Evolutionary conservation across 2,113 vertebrate genomes (phyloP).

Genomic region (Callaeas wilsoni): DNA sequence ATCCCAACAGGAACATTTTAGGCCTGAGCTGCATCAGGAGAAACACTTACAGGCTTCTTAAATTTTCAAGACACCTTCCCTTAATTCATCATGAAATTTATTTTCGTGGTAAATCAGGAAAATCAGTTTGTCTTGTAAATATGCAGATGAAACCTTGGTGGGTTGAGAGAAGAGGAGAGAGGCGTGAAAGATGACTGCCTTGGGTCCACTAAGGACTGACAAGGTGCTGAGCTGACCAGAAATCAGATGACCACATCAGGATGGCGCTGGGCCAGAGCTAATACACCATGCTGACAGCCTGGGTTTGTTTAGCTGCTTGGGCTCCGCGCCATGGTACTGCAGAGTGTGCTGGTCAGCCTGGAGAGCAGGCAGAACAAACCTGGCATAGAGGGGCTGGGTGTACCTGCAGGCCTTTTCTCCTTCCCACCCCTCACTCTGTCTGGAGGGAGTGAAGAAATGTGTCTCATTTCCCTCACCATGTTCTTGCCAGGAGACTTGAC

Average conservation of each 20-base stretch:
- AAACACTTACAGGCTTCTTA: background rate
- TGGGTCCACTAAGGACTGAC: background rate
- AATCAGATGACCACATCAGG: background rate
- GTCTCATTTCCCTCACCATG: background rate
- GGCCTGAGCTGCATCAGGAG: background rate
- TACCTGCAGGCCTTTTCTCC: background rate
- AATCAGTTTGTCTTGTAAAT: background rate
- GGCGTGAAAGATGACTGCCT: background rate
- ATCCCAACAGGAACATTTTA: background rate
- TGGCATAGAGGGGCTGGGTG: background rate
- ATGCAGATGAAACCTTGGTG: background rate
- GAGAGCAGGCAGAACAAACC: background rate
- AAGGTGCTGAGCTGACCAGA: slow-evolving; percentile 12
- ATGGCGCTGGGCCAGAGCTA: background rate
- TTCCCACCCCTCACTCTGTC: background rate
- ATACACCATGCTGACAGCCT: background rate
- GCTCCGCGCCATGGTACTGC: background rate
- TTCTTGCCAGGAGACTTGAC: background rate
- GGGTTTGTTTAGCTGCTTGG: background rate
- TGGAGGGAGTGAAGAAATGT: background rate
- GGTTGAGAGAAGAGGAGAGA: background rate
- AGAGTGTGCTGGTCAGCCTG: background rate
- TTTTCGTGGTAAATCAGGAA: background rate
- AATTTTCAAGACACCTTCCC: background rate
- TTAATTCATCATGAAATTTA: background rate